Evolutionary conservation across 2,113 vertebrate species (phyloP).

Genomic region (Cottus gobio): DNA sequence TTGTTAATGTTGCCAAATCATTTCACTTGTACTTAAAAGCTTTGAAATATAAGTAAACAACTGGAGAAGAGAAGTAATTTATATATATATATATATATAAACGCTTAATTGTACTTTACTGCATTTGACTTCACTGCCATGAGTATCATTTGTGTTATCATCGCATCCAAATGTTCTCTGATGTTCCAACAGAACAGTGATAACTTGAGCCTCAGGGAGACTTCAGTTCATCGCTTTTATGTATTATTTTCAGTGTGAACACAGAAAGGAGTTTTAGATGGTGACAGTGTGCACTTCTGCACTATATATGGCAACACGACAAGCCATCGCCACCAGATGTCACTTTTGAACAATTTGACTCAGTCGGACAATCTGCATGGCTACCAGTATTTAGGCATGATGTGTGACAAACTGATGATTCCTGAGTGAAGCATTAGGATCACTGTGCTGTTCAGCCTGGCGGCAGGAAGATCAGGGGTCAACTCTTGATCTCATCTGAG

Average conservation of each 20-base stretch:
- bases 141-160: too few species aligned
- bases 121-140: too few species aligned
- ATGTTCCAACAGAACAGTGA: too few species aligned
- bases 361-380: not conserved
- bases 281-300: not conserved
- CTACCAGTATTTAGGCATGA: not conserved
- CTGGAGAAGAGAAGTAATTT: not conserved
- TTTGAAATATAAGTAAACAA: not conserved
- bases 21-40: not conserved
- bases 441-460: not conserved
- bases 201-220: not conserved
- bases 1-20: not conserved
- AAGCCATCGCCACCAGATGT: conserved; percentile 53
- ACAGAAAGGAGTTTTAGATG: not conserved
- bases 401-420: not conserved
- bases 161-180: not conserved
- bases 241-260: not conserved
- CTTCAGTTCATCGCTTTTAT: not conserved
- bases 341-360: conserved; percentile 27
- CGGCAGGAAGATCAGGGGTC: not conserved
- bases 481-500: not conserved
- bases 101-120: too few species aligned
- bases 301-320: not conserved
- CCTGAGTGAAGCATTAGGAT: not conserved
- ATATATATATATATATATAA: too few species aligned